Evolutionary conservation across 2,113 vertebrate genomes (phyloP), one percentile per base, ranked within the genome.

Genomic region (Pomatorhinus ruficollis): DNA sequence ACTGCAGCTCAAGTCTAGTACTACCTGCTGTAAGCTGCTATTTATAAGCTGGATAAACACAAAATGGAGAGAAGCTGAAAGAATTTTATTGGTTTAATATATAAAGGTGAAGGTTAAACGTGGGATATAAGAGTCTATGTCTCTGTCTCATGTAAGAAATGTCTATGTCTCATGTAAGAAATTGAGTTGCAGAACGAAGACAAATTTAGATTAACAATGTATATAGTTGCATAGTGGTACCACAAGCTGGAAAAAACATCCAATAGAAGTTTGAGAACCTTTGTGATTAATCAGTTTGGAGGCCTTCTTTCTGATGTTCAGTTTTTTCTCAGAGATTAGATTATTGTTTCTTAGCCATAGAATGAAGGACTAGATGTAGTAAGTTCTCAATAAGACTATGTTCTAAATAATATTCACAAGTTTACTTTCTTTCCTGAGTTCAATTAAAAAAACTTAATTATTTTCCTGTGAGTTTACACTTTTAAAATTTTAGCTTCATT

Each of bases 261-360:
- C 0, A 0, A 53, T 35, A 11, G 13, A 65, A 91, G 42, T 75
- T 24, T 60, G 23, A 27, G 42, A 89, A 35, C 40, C 4, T 42
- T 47, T 64, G 7, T 42, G 23, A 69, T 40, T 60, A 78, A 82
- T 25, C 7, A 35, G 6, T 37, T 69, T 45, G 4, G 16, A 71
- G 31, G 7, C 2, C 2, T 47, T 64, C 37, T 45, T 27, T 37
- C 7, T 10, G 1, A 3, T 35, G 2, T 54, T 19, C 3, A 40
- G 2, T 23, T 83, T 80, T 81, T 45, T 11, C 44, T 59, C 39
- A 59, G 7, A 42, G 9, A 2, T 87, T 63, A 31, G 16, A 37
- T 52, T 45, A 47, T 28, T 53, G 5, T 24, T 77, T 72, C 79
- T 81, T 23, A 40, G 35, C 4, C 2, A 8, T 44, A 75, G 14